phyloP scores from a whole-genome alignment of 2,797 vertebrate species.

The Threskiornis aethiopicus region DNA sequence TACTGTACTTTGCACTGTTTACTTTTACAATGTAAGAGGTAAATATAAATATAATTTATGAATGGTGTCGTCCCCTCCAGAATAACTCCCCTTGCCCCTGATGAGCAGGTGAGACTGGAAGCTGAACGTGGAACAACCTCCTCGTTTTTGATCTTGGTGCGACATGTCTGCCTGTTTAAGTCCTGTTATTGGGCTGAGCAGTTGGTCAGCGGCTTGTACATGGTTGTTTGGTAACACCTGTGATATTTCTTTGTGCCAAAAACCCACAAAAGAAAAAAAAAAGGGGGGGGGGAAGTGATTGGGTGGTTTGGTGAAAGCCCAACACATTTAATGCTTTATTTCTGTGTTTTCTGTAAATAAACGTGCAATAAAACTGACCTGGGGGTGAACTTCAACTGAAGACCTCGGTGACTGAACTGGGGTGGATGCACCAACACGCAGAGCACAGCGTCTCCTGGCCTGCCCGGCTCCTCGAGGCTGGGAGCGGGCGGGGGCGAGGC shows the following conservation, averaged over 20 bases:
- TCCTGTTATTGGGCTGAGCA: conserved; percentile 60
- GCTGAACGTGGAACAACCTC: conserved; percentile 59
- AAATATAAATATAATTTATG: conserved; percentile 70
- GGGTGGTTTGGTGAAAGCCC: conserved; percentile 70
- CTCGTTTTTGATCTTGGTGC: conserved; percentile 55
- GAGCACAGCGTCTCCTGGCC: not conserved
- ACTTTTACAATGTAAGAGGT: conserved; percentile 74
- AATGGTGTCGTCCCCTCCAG: conserved; percentile 55
- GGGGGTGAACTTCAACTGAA: conserved; percentile 13
- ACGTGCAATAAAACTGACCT: conserved; percentile 68
- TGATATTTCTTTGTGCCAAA: conserved; percentile 77
- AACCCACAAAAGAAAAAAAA: not conserved
- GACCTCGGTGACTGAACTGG: not conserved
- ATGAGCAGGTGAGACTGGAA: conserved; percentile 70
- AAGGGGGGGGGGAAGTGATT: not conserved
- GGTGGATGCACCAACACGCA: not conserved
- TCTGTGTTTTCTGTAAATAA: conserved; percentile 84
- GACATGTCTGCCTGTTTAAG: conserved; percentile 57
- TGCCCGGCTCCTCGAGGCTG: accelerated
- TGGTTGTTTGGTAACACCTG: conserved; percentile 72
- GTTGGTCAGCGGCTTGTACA: conserved; percentile 43
- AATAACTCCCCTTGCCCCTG: not conserved
- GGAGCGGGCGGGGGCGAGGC: accelerated
- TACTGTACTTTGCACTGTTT: conserved; percentile 74
- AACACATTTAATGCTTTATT: conserved; percentile 72